Base-by-base conservation (phyloP, 2,888 invertebrate genomes). In the Teinopalpus imperialis region DNA sequence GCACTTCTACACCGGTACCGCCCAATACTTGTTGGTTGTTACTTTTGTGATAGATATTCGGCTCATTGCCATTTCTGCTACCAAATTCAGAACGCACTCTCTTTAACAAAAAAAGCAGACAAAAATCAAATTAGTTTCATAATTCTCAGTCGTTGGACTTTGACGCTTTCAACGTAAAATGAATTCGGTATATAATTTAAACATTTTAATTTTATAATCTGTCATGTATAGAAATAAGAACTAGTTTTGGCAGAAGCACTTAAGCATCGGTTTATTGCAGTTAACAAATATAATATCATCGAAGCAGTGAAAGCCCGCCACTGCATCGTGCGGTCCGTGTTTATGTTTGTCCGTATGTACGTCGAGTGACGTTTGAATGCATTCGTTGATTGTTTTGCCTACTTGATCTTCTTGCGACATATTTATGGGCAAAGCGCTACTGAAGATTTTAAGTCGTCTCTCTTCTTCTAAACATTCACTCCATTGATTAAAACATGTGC, bases 321-420 rank as follows among this genome's bases (percentile, higher is more conserved):
- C 34, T 34, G 34, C 34, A 21, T 1, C 12, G 16, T 24, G 27
- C 35, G 10, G 32, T 34, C 21, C 24, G 24, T 24, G 48, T 54
- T 53, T 55, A 54, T 55, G 50, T 58, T 49, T 52, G 47, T 52
- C 55, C 55, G 52, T 59, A 51, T 51, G 52, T 49, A 54, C 56
- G 55, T 53, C 56, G 57, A 57, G 59, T 58, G 59, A 56, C 51
- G 56, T 56, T 52, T 52, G 48, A 47, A 53, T 53, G 55, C 59
- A 61, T 35, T 1, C 58, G 66, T 51, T 56, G 55, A 63, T 69
- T 74, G 74, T 75, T 75, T 75, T 70, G 74, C 61, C 73, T 71
- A 66, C 50, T 56, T 57, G 53, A 48, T 44, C 8, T 20, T 20
- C 43, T 43, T 27, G 29, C 34, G 35, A 43, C 43, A 43, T 35